Base-by-base conservation (phyloP, 2,113 vertebrate genomes). In the Pan paniscus region DNA sequence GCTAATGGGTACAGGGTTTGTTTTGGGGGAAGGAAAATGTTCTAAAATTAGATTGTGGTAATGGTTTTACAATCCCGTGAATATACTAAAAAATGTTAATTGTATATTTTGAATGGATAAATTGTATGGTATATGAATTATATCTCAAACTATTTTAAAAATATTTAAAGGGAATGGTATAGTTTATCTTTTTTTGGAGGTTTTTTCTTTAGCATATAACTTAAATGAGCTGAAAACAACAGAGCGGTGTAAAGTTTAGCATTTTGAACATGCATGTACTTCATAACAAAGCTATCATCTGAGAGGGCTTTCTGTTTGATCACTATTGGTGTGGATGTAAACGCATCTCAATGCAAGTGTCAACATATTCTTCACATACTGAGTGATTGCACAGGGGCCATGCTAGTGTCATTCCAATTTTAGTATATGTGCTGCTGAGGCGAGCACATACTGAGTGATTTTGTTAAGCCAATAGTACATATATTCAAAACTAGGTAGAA, bases 61-160 rank as follows among this genome's bases (percentile, higher is more conserved):
- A 38, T 70, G 18, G 12, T 55, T 70, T 57, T 18, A 70, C 68
- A 75, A 48, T 18, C 27, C 40, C 68, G 5, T 89, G 22, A 93
- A 50, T 70, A 76, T 84, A 67, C 55, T 67, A 23, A 83, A 87
- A 94, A 92, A 57, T 89, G 61, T 70, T 84, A 75, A 79, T 93
- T 92, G 27, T 11, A 46, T 67, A 79, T 30, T 78, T 89, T 86
- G 85, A 94, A 43, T 94, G 61, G 14, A 46, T 88, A 27, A 75
- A n/a, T 73, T 93, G 8, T 92, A 46, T 73, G 52, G 8, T 18
- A 30, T 73, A 11, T 81, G 10, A 76, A 68, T 93, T 93, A 20
- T 87, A 67, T 84, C 38, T 93, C 32, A 91, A 73, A 22, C n/a
- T 93, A 78, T 87, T 70, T 94, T 93, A 61, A n/a, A 84, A 67